Evolutionary conservation across 2,113 vertebrate species (phyloP).

Genomic region (Atrichornis clamosus): DNA sequence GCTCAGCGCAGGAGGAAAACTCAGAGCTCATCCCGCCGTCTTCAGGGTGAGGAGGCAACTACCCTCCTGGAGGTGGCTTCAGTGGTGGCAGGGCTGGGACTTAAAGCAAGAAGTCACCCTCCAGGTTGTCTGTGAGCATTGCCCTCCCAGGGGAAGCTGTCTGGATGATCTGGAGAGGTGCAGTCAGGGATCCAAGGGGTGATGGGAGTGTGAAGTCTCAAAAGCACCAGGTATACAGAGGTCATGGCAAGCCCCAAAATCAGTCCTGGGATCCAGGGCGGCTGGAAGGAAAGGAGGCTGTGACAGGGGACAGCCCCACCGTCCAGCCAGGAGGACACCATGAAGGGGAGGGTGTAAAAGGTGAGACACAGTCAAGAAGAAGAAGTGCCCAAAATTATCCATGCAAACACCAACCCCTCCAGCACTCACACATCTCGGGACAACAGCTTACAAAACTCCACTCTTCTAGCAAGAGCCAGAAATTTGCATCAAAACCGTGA

Average conservation of each 20-base stretch:
- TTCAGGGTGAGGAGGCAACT: constrained; percentile 41
- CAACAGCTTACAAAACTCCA: background rate
- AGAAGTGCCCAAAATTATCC: accelerated
- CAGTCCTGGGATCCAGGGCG: background rate
- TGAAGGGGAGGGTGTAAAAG: background rate
- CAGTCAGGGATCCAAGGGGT: background rate
- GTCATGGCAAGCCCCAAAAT: background rate
- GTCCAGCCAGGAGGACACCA: background rate
- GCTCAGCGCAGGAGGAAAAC: constrained; percentile 19
- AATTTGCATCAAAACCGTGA: background rate
- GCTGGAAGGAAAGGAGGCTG: background rate
- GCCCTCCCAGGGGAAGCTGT: background rate
- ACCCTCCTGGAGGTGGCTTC: background rate
- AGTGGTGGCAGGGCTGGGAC: background rate
- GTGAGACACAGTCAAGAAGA: background rate
- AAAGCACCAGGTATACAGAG: accelerated
- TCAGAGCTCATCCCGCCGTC: constrained; percentile 36
- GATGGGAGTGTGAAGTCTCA: background rate
- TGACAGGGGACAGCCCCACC: background rate
- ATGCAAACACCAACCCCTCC: background rate
- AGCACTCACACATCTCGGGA: background rate
- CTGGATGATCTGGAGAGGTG: background rate
- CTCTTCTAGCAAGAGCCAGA: background rate
- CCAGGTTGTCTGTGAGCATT: background rate
- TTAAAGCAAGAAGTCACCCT: background rate